phyloP scores from a whole-genome alignment of 1,140 invertebrate genomes.

The Conopomorpha cramerella region DNA sequence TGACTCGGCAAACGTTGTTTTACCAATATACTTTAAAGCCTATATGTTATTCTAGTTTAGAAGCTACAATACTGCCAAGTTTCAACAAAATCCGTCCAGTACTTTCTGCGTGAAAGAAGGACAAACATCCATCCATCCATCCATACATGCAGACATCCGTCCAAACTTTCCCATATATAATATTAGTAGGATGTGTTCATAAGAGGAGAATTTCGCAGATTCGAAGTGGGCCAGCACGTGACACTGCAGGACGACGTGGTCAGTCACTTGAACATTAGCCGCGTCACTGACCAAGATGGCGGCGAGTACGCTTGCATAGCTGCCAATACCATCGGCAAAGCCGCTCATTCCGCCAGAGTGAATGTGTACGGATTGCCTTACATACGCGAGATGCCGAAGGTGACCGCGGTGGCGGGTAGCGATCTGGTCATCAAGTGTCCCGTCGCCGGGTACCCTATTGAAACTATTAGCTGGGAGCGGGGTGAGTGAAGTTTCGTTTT shows the following conservation, averaged over 20 bases:
- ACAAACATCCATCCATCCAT: too few relatives aligned
- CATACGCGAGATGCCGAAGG: slow-evolving; percentile 88
- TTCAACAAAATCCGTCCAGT: too few relatives aligned
- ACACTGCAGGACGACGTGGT: slow-evolving; percentile 91
- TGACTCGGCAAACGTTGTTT: too few relatives aligned
- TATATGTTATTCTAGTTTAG: too few relatives aligned
- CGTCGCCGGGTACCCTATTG: slow-evolving; percentile 90
- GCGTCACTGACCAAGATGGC: slow-evolving; percentile 86
- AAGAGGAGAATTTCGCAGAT: too few relatives aligned
- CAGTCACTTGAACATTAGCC: slow-evolving; percentile 92
- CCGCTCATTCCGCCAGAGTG: slow-evolving; percentile 80
- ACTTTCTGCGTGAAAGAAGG: too few relatives aligned
- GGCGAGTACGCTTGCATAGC: slow-evolving; percentile 90
- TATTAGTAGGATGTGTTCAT: too few relatives aligned
- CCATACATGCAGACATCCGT: too few relatives aligned
- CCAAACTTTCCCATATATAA: too few relatives aligned
- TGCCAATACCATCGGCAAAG: slow-evolving; percentile 76
- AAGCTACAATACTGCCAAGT: too few relatives aligned
- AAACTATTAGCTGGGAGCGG: slow-evolving; percentile 87
- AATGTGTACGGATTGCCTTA: slow-evolving; percentile 91
- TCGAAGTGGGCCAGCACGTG: slow-evolving; percentile 88
- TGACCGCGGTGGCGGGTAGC: slow-evolving; percentile 86
- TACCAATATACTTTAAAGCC: too few relatives aligned
- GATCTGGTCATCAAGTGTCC: slow-evolving; percentile 88
- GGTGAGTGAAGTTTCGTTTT: slow-evolving; percentile 62